A percentile compares a stretch with the other conserved stretches of the same genome.
Evolutionary conservation across 2,113 vertebrate genomes (phyloP).

Genomic region (Tapirus terrestris): DNA sequence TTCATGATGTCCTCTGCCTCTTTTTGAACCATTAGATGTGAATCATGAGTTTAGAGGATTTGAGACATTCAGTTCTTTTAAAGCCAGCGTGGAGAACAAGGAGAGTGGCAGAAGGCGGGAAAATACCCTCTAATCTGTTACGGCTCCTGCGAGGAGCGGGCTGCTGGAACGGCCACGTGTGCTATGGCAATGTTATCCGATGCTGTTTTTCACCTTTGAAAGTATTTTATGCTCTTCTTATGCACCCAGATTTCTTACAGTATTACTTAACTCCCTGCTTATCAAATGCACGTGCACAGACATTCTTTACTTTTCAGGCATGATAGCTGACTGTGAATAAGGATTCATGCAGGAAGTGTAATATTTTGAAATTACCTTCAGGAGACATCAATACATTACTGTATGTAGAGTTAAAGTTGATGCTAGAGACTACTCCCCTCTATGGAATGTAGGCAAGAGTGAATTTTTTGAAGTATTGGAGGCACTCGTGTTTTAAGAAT

Average conservation of each 20-base stretch:
- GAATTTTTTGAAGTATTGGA: not conserved
- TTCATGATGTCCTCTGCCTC: not conserved
- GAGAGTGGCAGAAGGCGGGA: not conserved
- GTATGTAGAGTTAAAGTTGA: not conserved
- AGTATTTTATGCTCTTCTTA: not conserved
- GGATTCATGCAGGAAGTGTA: not conserved
- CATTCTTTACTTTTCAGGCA: not conserved
- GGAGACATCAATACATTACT: not conserved
- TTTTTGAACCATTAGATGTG: not conserved
- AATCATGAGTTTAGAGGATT: not conserved
- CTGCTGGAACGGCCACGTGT: not conserved
- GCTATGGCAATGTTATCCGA: accelerated
- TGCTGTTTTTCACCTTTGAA: not conserved
- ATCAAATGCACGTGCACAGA: not conserved
- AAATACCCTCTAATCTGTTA: not conserved
- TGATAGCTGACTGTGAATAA: not conserved
- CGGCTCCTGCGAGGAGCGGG: not conserved
- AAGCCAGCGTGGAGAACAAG: not conserved
- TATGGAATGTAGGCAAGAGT: not conserved
- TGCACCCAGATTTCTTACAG: not conserved
- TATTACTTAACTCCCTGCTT: not conserved
- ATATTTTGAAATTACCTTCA: not conserved
- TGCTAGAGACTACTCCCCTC: too few relatives aligned
- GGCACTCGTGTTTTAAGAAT: not conserved
- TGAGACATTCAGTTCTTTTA: not conserved